A percentile compares a stretch with the other conserved stretches of the same genome.
Evolutionary conservation across 2,888 invertebrate species (phyloP).

Genomic region (Drosophila borealis): DNA sequence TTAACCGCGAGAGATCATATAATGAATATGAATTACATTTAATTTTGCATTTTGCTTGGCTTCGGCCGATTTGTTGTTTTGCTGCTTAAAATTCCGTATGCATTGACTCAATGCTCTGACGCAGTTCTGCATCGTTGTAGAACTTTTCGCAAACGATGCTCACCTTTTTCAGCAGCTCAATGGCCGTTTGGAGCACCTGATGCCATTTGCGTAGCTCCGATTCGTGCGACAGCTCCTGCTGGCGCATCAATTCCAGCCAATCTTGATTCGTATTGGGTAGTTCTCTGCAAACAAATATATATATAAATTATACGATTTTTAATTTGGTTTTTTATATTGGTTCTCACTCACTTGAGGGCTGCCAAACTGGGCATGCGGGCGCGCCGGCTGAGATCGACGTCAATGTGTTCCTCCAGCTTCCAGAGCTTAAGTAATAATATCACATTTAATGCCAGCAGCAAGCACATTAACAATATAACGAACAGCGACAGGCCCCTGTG

Average conservation of each 20-base stretch:
- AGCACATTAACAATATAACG: conserved; percentile 87
- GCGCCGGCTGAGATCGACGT: conserved; percentile 80
- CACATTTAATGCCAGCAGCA: conserved; percentile 90
- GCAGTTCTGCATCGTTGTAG: conserved; percentile 79
- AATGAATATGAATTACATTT: conserved; percentile 57
- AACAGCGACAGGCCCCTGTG: conserved; percentile 84
- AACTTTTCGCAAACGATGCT: conserved; percentile 84
- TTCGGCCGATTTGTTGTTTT: conserved; percentile 12
- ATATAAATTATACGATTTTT: not conserved
- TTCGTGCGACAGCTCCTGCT: conserved; percentile 92
- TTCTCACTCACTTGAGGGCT: conserved; percentile 77
- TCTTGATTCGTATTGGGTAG: conserved; percentile 91
- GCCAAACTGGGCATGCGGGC: conserved; percentile 81
- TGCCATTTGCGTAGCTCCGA: conserved; percentile 94
- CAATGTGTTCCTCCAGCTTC: conserved; percentile 88
- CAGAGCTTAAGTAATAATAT: conserved; percentile 94
- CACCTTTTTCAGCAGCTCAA: conserved; percentile 91
- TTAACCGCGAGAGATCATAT: conserved; percentile 53
- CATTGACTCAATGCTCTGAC: conserved; percentile 80
- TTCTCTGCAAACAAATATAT: conserved; percentile 85
- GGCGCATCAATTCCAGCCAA: conserved; percentile 92
- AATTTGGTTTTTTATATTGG: not conserved
- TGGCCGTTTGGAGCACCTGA: conserved; percentile 89
- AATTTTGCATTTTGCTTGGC: conserved; percentile 24
- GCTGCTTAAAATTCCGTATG: conserved; percentile 66